A percentile compares a stretch with the other conserved stretches of the same genome.
Conservation (phyloP, 1,140 invertebrate species). For the Heliconius hewitsoni region DNA sequence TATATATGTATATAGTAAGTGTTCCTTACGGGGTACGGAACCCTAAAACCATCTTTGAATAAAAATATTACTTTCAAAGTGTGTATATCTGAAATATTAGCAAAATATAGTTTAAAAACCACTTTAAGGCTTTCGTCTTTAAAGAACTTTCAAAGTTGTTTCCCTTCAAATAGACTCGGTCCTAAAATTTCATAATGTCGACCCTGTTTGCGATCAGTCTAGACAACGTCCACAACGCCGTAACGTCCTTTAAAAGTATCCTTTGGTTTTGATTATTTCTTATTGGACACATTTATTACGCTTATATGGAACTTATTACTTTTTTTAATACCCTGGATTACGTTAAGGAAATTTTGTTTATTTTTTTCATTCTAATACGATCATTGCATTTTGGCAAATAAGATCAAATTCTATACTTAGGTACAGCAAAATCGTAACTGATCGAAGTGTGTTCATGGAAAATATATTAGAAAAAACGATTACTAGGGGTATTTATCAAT, state of each 20-base stretch:
- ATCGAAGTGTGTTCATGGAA: too few species aligned
- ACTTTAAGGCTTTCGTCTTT: not conserved
- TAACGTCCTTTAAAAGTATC: conserved; percentile 4
- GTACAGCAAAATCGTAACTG: too few species aligned
- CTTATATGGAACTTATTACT: not conserved
- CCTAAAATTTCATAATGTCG: conserved; percentile 10
- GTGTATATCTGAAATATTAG: not conserved
- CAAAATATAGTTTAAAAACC: not conserved
- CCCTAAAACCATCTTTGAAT: too few species aligned
- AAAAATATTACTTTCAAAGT: not conserved
- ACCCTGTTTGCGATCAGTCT: conserved; percentile 9
- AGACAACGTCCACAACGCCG: not conserved
- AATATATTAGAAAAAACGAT: too few species aligned
- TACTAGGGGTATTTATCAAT: too few species aligned
- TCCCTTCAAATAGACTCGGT: not conserved
- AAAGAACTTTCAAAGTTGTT: conserved; percentile 2
- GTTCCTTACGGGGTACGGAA: too few species aligned
- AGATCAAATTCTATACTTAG: too few species aligned
- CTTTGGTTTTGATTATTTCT: not conserved
- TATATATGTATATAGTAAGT: too few species aligned
- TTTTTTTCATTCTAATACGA: too few species aligned
- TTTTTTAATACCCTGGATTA: too few species aligned
- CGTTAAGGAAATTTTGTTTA: too few species aligned
- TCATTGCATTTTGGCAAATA: too few species aligned
- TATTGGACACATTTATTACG: not conserved